Conservation (phyloP, 2,888 invertebrate species). For the Oasisia sp. region DNA sequence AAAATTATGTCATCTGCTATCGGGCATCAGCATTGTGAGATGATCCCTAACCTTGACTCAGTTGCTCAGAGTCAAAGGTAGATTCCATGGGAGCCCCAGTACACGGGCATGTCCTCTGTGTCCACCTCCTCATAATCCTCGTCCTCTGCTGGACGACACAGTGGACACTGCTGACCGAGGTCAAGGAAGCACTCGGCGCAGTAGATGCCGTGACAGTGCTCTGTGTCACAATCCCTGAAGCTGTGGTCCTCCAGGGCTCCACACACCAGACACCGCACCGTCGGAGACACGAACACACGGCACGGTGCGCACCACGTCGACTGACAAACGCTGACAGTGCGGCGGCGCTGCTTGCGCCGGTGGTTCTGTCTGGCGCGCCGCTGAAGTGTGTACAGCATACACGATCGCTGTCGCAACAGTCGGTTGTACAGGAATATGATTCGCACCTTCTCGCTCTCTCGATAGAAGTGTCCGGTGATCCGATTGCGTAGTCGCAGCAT, state of each 20-base stretch:
- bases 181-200: constrained; percentile 42
- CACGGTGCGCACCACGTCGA: constrained; percentile 32
- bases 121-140: constrained; percentile 36
- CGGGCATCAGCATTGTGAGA: too few species aligned
- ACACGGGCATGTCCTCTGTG: constrained; percentile 18
- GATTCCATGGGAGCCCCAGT: neutral
- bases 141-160: constrained; percentile 38
- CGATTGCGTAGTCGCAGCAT: constrained; percentile 42
- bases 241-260: constrained; percentile 34
- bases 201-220: constrained; percentile 41
- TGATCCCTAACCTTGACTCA: neutral
- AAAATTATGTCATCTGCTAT: too few species aligned
- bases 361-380: constrained; percentile 38
- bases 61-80: neutral
- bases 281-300: constrained; percentile 32
- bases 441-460: constrained; percentile 43
- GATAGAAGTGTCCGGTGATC: constrained; percentile 46
- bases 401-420: constrained; percentile 39
- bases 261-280: constrained; percentile 42
- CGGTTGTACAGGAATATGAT: constrained; percentile 45
- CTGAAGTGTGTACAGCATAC: constrained; percentile 39
- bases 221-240: constrained; percentile 42
- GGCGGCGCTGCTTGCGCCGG: constrained; percentile 33
- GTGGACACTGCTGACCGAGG: constrained; percentile 41
- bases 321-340: constrained; percentile 36